phyloP scores from a whole-genome alignment of 2,797 vertebrate species.

The Trichosurus vulpecula region DNA sequence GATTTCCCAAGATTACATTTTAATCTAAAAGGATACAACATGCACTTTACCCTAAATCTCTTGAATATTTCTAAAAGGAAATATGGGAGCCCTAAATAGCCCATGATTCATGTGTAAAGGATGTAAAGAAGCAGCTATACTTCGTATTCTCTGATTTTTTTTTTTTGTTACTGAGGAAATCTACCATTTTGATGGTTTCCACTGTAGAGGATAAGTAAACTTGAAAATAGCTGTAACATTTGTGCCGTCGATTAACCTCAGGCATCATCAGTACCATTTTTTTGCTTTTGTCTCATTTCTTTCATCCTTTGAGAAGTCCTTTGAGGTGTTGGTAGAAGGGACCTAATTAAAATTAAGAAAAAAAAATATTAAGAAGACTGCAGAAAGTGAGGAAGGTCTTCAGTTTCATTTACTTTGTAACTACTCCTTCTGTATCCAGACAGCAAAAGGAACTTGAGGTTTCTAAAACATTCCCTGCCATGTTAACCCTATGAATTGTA shows the following conservation, averaged over 20 bases:
- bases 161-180: neutral
- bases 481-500: neutral
- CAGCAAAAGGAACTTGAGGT: neutral
- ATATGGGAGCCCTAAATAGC: neutral
- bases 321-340: neutral
- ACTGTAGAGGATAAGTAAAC: neutral
- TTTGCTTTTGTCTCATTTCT: slow-evolving; percentile 1
- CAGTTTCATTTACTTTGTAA: neutral
- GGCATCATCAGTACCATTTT: neutral
- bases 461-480: neutral
- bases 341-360: neutral
- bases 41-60: neutral
- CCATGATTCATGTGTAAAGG: neutral
- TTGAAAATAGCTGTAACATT: neutral
- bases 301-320: neutral
- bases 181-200: neutral
- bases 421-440: neutral
- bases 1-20: neutral
- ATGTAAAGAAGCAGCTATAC: neutral
- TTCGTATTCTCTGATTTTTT: neutral
- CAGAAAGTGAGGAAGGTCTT: neutral
- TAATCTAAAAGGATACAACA: neutral
- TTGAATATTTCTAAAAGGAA: slow-evolving; percentile 28
- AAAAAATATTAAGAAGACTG: neutral
- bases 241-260: slow-evolving; percentile 19